Evolutionary conservation across 2,797 vertebrate genomes (phyloP).

Genomic region (Tympanoctomys barrerae): DNA sequence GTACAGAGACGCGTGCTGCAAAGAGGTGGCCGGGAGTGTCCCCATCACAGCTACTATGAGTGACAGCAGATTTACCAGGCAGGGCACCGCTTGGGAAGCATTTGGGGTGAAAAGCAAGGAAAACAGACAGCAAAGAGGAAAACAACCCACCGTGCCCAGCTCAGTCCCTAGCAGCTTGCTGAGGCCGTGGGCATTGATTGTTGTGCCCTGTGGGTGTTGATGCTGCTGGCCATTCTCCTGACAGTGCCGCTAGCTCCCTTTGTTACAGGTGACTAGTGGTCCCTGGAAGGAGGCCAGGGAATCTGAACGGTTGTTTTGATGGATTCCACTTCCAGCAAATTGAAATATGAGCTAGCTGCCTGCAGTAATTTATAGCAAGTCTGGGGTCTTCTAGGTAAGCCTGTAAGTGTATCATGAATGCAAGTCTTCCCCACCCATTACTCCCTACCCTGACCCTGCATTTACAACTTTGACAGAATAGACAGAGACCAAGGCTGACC

Average conservation of each 20-base stretch:
- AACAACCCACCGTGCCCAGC: not conserved
- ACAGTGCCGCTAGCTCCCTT: not conserved
- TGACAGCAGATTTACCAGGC: not conserved
- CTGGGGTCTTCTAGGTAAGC: not conserved
- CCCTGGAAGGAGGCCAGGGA: not conserved
- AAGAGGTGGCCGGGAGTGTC: not conserved
- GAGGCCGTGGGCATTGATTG: not conserved
- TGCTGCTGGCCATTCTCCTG: not conserved
- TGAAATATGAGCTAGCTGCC: not conserved
- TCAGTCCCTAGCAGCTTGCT: not conserved
- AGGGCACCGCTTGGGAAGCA: not conserved
- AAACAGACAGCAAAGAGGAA: not conserved
- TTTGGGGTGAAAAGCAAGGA: not conserved
- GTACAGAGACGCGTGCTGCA: accelerated
- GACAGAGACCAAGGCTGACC: not conserved
- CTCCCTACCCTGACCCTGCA: not conserved
- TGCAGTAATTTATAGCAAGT: not conserved
- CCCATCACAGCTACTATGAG: not conserved
- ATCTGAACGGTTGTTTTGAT: not conserved
- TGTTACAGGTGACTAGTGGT: not conserved
- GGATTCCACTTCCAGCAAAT: not conserved
- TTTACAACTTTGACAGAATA: no score
- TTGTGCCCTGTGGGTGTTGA: not conserved
- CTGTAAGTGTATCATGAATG: not conserved
- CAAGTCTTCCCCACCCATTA: not conserved